Evolutionary conservation across 2,797 vertebrate genomes (phyloP), one percentile per base, ranked within the genome.

Genomic region (Astyanax mexicanus): DNA sequence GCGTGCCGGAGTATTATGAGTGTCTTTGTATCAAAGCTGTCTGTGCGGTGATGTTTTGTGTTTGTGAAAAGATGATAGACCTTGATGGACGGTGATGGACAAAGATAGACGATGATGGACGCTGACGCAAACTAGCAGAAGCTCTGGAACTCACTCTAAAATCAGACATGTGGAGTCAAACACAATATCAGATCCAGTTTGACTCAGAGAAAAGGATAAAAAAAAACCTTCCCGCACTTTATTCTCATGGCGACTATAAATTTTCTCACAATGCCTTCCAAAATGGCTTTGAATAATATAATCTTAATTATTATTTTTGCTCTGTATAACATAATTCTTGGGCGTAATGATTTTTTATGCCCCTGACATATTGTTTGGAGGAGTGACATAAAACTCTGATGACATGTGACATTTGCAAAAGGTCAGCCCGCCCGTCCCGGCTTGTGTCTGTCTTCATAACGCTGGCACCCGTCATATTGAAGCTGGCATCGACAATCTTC

Each of bases 351-450:
- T 98, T 97, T 98, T 93, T 97, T 97, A 97, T 98, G 96, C 93
- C 94, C 94, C 91, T 97, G 96, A 96, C 95, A 97, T 96, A 96
- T 96, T 97, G 96, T 98, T 96, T 95, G 89, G 95, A 92, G 54
- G 95, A 95, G 95, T 97, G 97, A 99, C 97, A 96, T 98, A 98
- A 98, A 98, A 97, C 96, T 95, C 94, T 91, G 86, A 92, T 98
- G 97, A 97, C 96, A 97, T 96, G 96, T 99, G 97, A 95, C 97
- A 98, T 99, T 99, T 99, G 95, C 95, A 95, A 99, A 99, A 99
- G 96, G 97, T 98, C 97, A 98, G 90, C 90, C 93, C 92, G 91
- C 92, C 95, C 94, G 92, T 96, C 95, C 90, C 65, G 69, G 87
- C 88, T 89, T 90, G 89, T 92, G 93, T 94, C 93, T 92, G 90